Base-by-base conservation (phyloP, 2,797 vertebrate species). In the Cheirogaleus major region DNA sequence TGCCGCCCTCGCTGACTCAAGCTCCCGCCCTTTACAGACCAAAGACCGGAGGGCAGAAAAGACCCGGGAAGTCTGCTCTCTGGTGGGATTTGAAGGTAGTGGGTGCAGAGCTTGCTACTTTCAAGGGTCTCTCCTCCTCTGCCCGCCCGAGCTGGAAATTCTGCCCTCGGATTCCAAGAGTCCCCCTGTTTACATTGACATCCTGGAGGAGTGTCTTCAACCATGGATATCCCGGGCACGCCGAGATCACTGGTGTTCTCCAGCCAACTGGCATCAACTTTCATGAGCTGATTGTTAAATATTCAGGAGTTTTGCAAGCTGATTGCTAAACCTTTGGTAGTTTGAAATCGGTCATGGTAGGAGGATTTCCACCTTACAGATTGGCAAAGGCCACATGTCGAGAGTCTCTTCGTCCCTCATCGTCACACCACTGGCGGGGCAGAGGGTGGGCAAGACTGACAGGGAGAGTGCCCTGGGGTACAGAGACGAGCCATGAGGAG, bases 301-400 rank as follows among this genome's bases (percentile, higher is more conserved):
- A 41, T n/a, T 82, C 41, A 79, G 45, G 15, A 50, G 7, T 61
- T 50, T 84, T 79, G 6, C 50, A 48, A 78, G n/a, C 35, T 11
- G 0, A n/a, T 57, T 57, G 8, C 75, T 73, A 65, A 86, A 59
- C 18, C 78, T 32, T 6, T 57, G 35, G 41, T 45, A 41, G 45
- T 41, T 90, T 81, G 25, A 84, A 50, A 45, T 97, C 30, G 45
- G 55, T 80, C 12, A 2, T 35, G 59, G 30, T 35, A 18, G 69
- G 30, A 84, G 7, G 27, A 22, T 50, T 87, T 41, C 38, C 2
- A 48, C 30, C 65, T 83, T 89, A 18, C 32, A 69, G 13, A 43
- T 3, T 13, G 43, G 27, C 79, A 82, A 25, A 50, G n/a, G 35
- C 27, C 38, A 7, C 1, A 5, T 91, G 35, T 2, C 23, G n/a